Base-by-base conservation (phyloP, 2,113 vertebrate species). In the Chauna torquata region DNA sequence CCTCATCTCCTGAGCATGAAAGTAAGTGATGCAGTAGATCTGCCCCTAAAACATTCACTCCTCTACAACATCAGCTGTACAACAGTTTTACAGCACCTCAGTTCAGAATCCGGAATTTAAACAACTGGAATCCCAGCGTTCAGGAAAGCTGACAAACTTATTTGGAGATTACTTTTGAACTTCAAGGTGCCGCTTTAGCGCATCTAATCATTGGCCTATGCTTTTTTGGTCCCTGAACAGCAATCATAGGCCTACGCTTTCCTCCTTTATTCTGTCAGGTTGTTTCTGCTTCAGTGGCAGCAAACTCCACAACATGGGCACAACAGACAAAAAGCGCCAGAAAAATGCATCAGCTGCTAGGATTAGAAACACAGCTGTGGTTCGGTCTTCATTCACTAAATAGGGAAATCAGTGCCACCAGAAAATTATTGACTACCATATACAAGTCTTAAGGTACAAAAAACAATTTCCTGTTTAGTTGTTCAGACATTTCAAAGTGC, bases 281-380 rank as follows among this genome's bases (percentile, higher is more conserved):
- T 92, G 23, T 19, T 94, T 65, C 34, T 90, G 49, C 52, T 92
- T 52, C 52, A 76, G 25, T 27, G 81, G 22, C 34, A 93, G 79
- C 54, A 84, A 66, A 82, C 82, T 70, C 54, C 52, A 86, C 54
- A 94, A 86, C 20, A 86, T 0, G 1, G 49, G 23, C 49, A 90
- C 34, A 82, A 69, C 34, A 80, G 27, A 79, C 23, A 79, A 71
- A 65, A 94, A 75, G 14, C 66, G 19, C 11, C 52, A 82, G 28
- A 94, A 94, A 80, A 80, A 94, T 24, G 13, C 40, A 93, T n/a
- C 92, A 94, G 91, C 91, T 92, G 88, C 54, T 49, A 93, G 36
- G 45, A 94, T 59, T 92, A 88, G 83, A 88, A 90, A 81, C 76
- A 88, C 88, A 95, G 88, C 88, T 95, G 90, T 93, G 88, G 92